Evolutionary conservation across 53 echinoderm and acorn worm genomes (phyloP).

Genomic region (Pentamera pediparva): DNA sequence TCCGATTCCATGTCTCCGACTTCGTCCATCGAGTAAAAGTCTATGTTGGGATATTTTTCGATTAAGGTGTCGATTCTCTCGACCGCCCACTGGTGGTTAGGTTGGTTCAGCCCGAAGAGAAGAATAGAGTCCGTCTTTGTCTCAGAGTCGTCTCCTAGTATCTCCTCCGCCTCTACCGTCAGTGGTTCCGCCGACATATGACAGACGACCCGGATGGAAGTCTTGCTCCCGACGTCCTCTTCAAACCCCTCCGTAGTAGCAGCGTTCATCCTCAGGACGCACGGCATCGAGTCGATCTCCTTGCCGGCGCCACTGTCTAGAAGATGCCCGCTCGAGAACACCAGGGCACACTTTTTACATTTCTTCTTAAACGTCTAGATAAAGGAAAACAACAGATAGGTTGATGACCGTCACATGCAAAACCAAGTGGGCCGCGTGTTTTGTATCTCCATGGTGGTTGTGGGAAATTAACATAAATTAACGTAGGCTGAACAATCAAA

Average conservation of each 20-base stretch:
- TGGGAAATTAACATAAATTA: too few relatives aligned
- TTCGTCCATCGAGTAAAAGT: slow-evolving; percentile 68
- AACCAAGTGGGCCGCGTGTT: too few relatives aligned
- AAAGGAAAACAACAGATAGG: not conserved
- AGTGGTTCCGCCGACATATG: slow-evolving; percentile 69
- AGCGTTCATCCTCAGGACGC: slow-evolving; percentile 86
- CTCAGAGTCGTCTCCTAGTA: not conserved
- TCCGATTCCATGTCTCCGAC: slow-evolving; percentile 70
- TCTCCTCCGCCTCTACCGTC: slow-evolving; percentile 8
- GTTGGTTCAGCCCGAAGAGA: slow-evolving; percentile 63
- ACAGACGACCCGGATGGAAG: slow-evolving; percentile 68
- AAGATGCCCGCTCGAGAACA: slow-evolving; percentile 77
- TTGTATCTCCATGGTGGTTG: too few relatives aligned
- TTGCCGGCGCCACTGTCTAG: slow-evolving; percentile 49
- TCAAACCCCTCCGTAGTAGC: slow-evolving; percentile 66
- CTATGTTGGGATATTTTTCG: slow-evolving; percentile 48
- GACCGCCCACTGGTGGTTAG: slow-evolving; percentile 59
- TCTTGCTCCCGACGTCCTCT: slow-evolving; percentile 67
- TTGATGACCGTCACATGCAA: too few relatives aligned
- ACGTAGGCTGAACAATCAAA: too few relatives aligned
- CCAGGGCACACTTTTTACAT: slow-evolving; percentile 71
- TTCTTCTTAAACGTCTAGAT: slow-evolving; percentile 50
- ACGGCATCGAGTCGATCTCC: slow-evolving; percentile 69
- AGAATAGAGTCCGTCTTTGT: slow-evolving; percentile 45
- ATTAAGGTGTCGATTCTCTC: slow-evolving; percentile 50